These are phyloP conservation scores for Acrossocheilus wenchowensis DNA, from an alignment of 2,797 vertebrate species.

Conservation along the genomic window DNA sequence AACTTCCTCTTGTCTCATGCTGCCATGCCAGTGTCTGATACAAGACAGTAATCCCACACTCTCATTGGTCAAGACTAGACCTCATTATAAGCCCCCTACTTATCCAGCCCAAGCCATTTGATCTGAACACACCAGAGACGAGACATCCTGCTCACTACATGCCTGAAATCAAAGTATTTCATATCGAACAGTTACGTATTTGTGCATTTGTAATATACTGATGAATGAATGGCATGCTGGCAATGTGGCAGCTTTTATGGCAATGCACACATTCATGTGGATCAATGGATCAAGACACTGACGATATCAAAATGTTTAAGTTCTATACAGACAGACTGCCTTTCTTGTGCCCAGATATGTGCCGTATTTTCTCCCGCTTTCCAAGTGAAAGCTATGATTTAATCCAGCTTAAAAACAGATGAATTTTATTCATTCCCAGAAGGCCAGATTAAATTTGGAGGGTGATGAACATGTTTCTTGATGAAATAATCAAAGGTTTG, in stretches of 20 bases:
- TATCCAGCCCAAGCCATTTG: slow-evolving; percentile 22
- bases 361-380: slow-evolving; percentile 41
- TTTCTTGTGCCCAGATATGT: slow-evolving; percentile 56
- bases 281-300: background rate
- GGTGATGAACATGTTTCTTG: background rate
- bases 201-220: background rate
- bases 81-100: slow-evolving; percentile 3
- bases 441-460: slow-evolving; percentile 27
- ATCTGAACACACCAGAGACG: background rate
- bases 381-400: slow-evolving; percentile 67
- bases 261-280: background rate
- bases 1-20: slow-evolving; percentile 31
- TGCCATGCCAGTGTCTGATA: slow-evolving; percentile 63
- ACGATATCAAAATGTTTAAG: background rate
- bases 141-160: background rate
- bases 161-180: background rate
- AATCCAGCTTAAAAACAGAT: slow-evolving; percentile 76
- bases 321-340: background rate
- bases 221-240: background rate
- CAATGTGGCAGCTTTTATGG: background rate
- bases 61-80: slow-evolving; percentile 57
- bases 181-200: background rate
- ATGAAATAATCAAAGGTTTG: slow-evolving; percentile 1
- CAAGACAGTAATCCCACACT: slow-evolving; percentile 71
- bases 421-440: slow-evolving; percentile 66